Evolutionary conservation across 2,797 vertebrate species (phyloP).

Genomic region (Heterohyrax brucei): DNA sequence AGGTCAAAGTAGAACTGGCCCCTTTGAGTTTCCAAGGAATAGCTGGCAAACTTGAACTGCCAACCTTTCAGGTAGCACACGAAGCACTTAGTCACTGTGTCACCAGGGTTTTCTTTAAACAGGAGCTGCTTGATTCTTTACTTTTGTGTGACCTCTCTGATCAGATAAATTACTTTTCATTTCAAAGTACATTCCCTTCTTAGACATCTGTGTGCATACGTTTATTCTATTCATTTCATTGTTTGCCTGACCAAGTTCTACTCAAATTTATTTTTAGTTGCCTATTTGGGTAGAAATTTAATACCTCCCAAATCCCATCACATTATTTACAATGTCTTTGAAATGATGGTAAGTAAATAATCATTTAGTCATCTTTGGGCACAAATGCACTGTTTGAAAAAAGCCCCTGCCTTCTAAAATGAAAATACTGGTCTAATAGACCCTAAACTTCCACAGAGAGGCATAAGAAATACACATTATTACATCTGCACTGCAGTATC

Average conservation of each 20-base stretch:
- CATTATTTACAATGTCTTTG: background rate
- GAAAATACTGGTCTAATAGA: constrained; percentile 19
- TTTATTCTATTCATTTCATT: background rate
- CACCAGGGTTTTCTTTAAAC: background rate
- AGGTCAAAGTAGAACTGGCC: too few species aligned
- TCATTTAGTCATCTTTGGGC: background rate
- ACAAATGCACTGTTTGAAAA: background rate
- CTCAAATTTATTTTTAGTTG: constrained; percentile 39
- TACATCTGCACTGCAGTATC: background rate
- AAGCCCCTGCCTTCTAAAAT: too few species aligned
- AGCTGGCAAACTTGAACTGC: too few species aligned
- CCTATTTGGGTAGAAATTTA: background rate
- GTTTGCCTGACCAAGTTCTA: background rate
- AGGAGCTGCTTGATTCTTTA: background rate
- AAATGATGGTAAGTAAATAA: background rate
- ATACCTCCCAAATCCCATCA: background rate
- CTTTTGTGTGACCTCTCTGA: background rate
- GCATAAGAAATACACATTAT: background rate
- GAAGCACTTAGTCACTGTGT: too few species aligned
- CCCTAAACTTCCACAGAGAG: background rate
- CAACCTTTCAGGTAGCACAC: too few species aligned
- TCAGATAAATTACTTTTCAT: background rate
- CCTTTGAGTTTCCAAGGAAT: too few species aligned
- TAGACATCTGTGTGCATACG: background rate
- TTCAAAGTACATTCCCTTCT: background rate